phyloP scores from a whole-genome alignment of 1,140 invertebrate species.

The Papilio helenus region DNA sequence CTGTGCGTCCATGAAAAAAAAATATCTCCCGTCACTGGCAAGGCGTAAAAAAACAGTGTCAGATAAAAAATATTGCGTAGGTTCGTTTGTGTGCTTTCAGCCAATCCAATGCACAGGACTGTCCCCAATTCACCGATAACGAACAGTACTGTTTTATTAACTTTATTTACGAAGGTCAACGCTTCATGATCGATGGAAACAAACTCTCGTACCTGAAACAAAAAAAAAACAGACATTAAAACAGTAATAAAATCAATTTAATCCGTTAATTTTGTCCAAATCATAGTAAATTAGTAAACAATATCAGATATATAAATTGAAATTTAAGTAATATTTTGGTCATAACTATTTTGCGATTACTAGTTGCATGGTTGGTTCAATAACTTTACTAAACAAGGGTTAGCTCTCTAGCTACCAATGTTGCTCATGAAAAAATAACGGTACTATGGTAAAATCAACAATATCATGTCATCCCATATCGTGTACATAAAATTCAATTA shows the following conservation, averaged over 20 bases:
- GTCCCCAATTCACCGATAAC: background rate
- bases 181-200: background rate
- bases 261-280: background rate
- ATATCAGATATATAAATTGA: no score
- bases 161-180: background rate
- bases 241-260: background rate
- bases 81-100: background rate
- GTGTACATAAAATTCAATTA: conserved; percentile 25
- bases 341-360: no score
- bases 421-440: conserved; percentile 8
- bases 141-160: background rate
- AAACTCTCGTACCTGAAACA: conserved; percentile 16
- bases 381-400: no score
- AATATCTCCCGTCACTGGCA: background rate
- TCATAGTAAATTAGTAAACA: background rate
- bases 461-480: background rate
- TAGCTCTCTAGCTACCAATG: no score
- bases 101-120: background rate
- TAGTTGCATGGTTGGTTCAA: no score
- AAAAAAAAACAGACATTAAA: background rate
- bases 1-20: background rate
- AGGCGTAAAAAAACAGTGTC: background rate
- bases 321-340: no score
- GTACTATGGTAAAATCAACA: conserved; percentile 42
- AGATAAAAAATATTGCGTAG: conserved; percentile 5